Evolutionary conservation across 2,113 vertebrate genomes (phyloP).

Genomic region (Microcebus griseorufus): DNA sequence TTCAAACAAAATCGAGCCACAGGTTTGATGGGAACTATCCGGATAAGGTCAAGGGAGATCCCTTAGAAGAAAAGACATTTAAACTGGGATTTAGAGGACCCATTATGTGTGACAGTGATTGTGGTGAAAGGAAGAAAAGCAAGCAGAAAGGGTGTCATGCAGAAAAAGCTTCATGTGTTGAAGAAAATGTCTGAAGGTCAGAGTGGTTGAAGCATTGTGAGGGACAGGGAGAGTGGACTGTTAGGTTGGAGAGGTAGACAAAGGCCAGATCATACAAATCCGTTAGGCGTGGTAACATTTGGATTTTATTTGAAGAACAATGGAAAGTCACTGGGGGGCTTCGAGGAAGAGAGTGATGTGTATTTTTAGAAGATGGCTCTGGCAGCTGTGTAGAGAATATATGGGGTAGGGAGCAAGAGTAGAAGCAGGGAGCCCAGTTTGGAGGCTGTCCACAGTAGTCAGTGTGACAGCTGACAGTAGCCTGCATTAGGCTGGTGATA

Average conservation of each 20-base stretch:
- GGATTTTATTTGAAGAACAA: slow-evolving; percentile 38
- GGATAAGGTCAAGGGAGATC: not conserved
- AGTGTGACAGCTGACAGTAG: not conserved
- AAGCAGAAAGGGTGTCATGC: not conserved
- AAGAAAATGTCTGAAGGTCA: not conserved
- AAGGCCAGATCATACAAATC: not conserved
- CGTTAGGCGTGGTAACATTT: not conserved
- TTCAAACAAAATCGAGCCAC: not conserved
- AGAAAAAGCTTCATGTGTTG: not conserved
- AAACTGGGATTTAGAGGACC: not conserved
- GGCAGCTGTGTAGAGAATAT: not conserved
- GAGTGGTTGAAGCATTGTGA: not conserved
- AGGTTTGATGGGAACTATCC: not conserved
- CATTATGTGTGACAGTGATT: not conserved
- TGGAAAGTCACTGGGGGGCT: not conserved
- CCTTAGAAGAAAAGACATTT: slow-evolving; percentile 28
- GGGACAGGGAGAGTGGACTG: not conserved
- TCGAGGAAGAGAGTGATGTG: not conserved
- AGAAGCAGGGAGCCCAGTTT: not conserved
- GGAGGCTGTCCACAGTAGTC: not conserved
- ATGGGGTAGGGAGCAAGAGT: not conserved
- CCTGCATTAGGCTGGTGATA: not conserved
- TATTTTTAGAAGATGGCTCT: not conserved
- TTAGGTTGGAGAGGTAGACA: not conserved
- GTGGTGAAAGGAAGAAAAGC: not conserved